Base-by-base conservation (phyloP, 2,888 invertebrate species). In the Acanthococcus lagerstroemiae region DNA sequence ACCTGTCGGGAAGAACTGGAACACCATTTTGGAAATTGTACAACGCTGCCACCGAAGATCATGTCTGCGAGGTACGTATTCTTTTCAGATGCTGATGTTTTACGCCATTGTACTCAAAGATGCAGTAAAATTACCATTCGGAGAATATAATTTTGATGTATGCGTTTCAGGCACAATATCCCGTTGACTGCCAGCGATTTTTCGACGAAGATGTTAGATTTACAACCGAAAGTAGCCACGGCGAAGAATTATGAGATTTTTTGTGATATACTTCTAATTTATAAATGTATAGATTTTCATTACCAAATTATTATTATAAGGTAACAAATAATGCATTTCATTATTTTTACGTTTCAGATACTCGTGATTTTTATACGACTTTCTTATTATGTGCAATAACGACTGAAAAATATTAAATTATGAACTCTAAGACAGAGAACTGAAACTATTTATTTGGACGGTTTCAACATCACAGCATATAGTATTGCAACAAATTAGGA, bases 191-290 rank as follows among this genome's bases (percentile, higher is more conserved):
- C 73, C 81, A 82, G 25, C 83, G 84, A 1, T 91, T 89, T 80
- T 89, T 90, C 75, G 84, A 87, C 73, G 89, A 89, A 74, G 90
- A 90, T 76, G 76, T 85, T 52, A 85, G 83, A 80, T 88, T 87
- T 26, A 90, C 88, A 66, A 89, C 88, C 55, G 90, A 90, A 78
- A 86, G 86, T 68, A 81, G 85, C 72, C 90, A 90, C 77, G 89
- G 82, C 74, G 90, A 90, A 79, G 81, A 61, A 52, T 27, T 52
- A 15, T 61, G 52, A 50, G 7, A 37, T 37, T 37, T 9, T 15
- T 15, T 37, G 37, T 37, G 37, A 37, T 37, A 37, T 37, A 15
- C 37, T 37, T n/a, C n/a, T n/a, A n/a, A n/a, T n/a, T n/a, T n/a
- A n/a, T n/a, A n/a, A n/a, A 37, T 1, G 37, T 15, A 37, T 15